Evolutionary conservation across 2,797 vertebrate genomes (phyloP).

Genomic region (Neoniphon sammara): DNA sequence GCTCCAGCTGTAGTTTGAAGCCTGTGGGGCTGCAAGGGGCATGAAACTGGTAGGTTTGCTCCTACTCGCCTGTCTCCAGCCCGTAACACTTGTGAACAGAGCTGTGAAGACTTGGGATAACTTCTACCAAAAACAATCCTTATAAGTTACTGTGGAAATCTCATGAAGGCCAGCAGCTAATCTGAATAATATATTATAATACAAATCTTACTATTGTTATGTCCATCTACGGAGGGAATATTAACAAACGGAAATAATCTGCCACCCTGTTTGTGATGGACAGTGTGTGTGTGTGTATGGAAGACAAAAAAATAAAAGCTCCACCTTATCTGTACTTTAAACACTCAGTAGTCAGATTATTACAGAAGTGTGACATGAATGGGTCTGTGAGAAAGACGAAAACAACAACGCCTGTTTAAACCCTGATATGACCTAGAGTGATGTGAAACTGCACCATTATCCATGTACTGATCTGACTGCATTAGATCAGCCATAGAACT

Average conservation of each 20-base stretch:
- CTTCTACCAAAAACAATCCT: not conserved
- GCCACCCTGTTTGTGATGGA: too few species aligned
- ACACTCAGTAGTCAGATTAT: not conserved
- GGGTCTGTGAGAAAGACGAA: not conserved
- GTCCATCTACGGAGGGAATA: too few species aligned
- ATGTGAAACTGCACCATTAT: not conserved
- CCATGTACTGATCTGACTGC: not conserved
- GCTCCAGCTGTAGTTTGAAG: not conserved
- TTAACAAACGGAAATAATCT: too few species aligned
- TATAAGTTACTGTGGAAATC: constrained; percentile 34
- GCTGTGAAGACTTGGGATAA: not conserved
- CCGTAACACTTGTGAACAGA: not conserved
- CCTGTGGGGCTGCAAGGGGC: not conserved
- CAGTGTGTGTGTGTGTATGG: too few species aligned
- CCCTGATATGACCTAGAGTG: not conserved
- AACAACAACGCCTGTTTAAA: not conserved
- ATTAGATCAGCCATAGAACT: too few species aligned
- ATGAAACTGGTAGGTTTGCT: not conserved
- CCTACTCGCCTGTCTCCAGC: not conserved
- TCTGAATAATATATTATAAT: not conserved
- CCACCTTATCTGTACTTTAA: too few species aligned
- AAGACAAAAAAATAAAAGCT: too few species aligned
- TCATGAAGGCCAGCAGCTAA: constrained; percentile 54
- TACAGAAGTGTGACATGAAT: not conserved
- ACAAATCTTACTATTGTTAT: too few species aligned